Evolutionary conservation across 2,888 invertebrate genomes (phyloP), one percentile per base, ranked within the genome.

Genomic region (Zaprionus obscuricornis): DNA sequence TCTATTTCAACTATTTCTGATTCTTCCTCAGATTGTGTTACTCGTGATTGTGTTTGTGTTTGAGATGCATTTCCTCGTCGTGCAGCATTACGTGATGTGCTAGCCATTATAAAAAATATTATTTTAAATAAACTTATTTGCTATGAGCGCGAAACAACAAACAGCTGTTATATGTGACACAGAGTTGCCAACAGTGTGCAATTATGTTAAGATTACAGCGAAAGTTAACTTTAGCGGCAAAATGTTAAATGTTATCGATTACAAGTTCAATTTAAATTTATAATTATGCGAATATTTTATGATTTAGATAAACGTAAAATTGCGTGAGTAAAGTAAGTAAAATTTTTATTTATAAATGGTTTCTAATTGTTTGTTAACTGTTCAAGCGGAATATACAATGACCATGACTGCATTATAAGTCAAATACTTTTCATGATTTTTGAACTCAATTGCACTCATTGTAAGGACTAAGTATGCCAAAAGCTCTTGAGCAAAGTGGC

Each of bases 101-200:
- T 83, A 1, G 81, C 72, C 76, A 79, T 83, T 29, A 24, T 26
- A 1, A 3, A 8, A 22, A 22, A 22, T n/a, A n/a, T n/a, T n/a
- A n/a, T n/a, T n/a, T n/a, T n/a, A n/a, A n/a, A n/a, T n/a, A n/a
- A n/a, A n/a, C n/a, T 33, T 2, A n/a, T 26, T n/a, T 10, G 29
- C 1, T 17, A n/a, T 56, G 31, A 31, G 64, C 70, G 64, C 43
- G 39, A 50, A 36, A 20, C 2, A n/a, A 8, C 1, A 7, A 37
- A 14, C 13, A 51, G 7, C n/a, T 52, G 46, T 33, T 13, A 47
- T 13, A 27, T 26, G 5, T 2, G 0, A 3, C 0, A n/a, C 10
- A 66, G 66, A 33, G 63, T 26, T 66, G 65, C 7, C 51, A 47
- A 14, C 14, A 0, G 4, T 39, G 11, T 1, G 2, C 3, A 26